These are phyloP conservation scores for Tokudaia tokunoshimensis DNA, from an alignment of 2,797 vertebrate species.

Conservation along the genomic window DNA sequence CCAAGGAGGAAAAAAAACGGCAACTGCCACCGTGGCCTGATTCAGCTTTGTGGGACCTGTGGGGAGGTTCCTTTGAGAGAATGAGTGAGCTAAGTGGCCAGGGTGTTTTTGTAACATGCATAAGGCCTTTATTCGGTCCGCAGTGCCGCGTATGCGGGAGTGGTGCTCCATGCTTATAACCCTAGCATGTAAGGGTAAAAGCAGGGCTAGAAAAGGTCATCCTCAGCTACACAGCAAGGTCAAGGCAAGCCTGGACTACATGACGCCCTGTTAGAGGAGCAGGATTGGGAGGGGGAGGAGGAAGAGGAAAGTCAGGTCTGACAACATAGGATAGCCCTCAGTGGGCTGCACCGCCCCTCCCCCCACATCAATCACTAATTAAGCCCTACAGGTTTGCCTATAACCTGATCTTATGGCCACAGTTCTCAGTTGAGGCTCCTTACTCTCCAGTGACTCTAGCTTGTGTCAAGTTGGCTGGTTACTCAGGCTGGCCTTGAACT, in stretches of 20 bases:
- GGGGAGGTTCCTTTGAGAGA: background rate
- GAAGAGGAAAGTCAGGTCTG: background rate
- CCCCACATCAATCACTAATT: no score
- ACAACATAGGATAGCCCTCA: background rate
- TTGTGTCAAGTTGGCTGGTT: no score
- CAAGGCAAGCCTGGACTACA: background rate
- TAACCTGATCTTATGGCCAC: no score
- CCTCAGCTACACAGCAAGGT: background rate
- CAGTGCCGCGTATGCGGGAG: background rate
- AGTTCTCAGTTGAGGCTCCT: no score
- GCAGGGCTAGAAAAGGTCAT: background rate
- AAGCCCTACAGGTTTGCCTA: no score
- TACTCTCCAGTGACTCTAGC: no score
- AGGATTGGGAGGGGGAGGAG: background rate
- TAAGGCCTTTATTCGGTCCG: background rate
- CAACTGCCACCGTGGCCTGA: background rate
- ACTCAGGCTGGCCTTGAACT: no score
- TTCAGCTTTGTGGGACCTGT: background rate
- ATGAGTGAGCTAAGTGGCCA: background rate
- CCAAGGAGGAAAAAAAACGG: background rate
- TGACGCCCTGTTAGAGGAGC: background rate
- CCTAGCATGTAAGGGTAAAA: background rate
- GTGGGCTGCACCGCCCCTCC: no score
- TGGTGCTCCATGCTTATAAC: background rate
- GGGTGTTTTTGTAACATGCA: background rate